Percentiles rank a stretch among this genome's conserved stretches.
Evolutionary conservation across 2,888 invertebrate species (phyloP).

Genomic region (Lymantria monacha): DNA sequence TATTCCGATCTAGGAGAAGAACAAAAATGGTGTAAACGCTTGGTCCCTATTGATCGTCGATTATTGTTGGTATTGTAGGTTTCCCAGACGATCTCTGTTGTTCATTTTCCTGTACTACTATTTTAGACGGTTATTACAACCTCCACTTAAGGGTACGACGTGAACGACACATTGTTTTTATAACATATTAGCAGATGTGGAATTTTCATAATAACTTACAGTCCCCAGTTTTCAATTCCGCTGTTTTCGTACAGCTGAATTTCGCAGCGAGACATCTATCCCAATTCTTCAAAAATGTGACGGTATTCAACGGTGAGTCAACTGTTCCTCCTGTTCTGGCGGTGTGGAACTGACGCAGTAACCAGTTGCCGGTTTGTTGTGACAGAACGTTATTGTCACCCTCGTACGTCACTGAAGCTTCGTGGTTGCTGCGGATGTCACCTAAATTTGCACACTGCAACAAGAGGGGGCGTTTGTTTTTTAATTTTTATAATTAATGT

Average conservation of each 20-base stretch:
- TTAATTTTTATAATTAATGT: neutral
- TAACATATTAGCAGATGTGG: too few relatives aligned
- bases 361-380: conserved; percentile 95
- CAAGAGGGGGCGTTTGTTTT: neutral
- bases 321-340: conserved; percentile 64
- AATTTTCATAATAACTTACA: conserved; percentile 59
- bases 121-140: too few relatives aligned
- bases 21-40: too few relatives aligned
- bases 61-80: too few relatives aligned
- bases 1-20: too few relatives aligned
- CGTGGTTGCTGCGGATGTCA: conserved; percentile 92
- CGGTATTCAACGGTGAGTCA: conserved; percentile 87
- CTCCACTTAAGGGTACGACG: too few relatives aligned
- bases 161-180: too few relatives aligned
- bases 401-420: conserved; percentile 95
- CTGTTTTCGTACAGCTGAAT: conserved; percentile 45
- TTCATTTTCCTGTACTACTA: too few relatives aligned
- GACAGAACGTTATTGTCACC: conserved; percentile 96
- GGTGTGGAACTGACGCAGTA: conserved; percentile 85
- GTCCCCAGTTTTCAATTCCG: conserved; percentile 51
- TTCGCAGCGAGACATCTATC: conserved; percentile 29
- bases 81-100: too few relatives aligned
- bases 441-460: conserved; percentile 89
- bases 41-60: too few relatives aligned
- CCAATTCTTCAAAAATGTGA: conserved; percentile 83